These are phyloP conservation scores for Pangasius krempfi DNA, from an alignment of 2,797 vertebrate genomes.

Conservation along the genomic window DNA sequence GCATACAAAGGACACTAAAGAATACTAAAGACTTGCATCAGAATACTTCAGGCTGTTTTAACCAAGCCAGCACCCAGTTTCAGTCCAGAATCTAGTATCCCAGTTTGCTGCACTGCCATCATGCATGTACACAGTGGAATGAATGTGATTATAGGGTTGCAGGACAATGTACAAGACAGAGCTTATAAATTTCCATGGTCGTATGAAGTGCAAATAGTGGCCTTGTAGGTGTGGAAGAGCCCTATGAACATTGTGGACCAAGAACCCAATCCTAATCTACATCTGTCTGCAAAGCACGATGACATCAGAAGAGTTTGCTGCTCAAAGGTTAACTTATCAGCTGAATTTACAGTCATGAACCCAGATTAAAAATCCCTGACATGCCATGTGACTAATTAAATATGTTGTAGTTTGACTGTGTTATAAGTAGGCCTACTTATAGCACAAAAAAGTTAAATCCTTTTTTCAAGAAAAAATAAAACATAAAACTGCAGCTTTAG, in stretches of 20 bases:
- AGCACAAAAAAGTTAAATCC: neutral
- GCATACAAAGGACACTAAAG: neutral
- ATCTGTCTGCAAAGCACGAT: neutral
- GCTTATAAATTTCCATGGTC: neutral
- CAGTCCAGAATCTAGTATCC: neutral
- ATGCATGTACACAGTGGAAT: neutral
- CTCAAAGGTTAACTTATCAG: conserved; percentile 13
- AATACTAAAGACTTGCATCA: neutral
- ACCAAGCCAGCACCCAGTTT: neutral
- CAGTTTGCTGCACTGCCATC: neutral
- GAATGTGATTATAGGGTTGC: neutral
- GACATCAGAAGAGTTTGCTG: neutral
- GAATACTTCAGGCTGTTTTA: neutral
- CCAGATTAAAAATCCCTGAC: neutral
- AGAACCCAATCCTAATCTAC: conserved; percentile 14
- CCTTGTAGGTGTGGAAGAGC: conserved; percentile 25
- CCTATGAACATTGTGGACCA: conserved; percentile 1
- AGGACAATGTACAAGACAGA: neutral
- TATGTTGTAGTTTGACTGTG: neutral
- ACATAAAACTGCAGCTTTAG: neutral
- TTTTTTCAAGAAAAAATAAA: neutral
- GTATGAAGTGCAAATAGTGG: neutral
- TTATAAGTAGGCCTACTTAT: too few species aligned
- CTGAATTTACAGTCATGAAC: neutral
- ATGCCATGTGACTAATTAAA: neutral